Base-by-base conservation (phyloP, 2,113 vertebrate genomes). In the Alosa alosa region DNA sequence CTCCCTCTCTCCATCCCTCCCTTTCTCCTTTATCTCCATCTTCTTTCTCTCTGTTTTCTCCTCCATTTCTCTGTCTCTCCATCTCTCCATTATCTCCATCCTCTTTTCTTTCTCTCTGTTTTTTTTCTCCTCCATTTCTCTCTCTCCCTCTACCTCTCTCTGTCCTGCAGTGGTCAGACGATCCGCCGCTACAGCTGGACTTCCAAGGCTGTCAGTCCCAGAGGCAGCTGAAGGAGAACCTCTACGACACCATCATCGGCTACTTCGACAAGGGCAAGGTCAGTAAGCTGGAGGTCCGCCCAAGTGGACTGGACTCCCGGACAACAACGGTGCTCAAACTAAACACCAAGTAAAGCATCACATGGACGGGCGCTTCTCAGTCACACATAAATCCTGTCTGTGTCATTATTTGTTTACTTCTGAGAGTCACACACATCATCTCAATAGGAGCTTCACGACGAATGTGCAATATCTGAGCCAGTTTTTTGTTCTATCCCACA, bases 191-290 rank as follows among this genome's bases (percentile, higher is more conserved):
- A 0, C 98, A 99, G 88, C 95, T 98, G 92, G 97, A 98, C 91
- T 96, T 95, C 90, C 96, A 96, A 84, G 93, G 95, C 88, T 96
- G 96, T 0, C 97, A 97, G 92, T 98, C 97, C 0, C 97, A 99
- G 85, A 95, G 98, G 1, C 98, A 99, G 90, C 95, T 99, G 88
- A 99, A 99, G 91, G 98, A 99, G 92, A 94, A 92, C 0, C 94
- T 99, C 64, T 99, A 98, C 4, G 96, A 97, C 88, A 97, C 93
- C 94, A 99, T 99, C 93, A 98, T 99, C 89, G 96, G 97, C 85
- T 99, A 99, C 94, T 99, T 99, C 85, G 97, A 99, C 95, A 97
- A 98, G 94, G 98, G 98, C 93, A 99, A 99, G 97, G 98, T 99
- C 88, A 88, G 86, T 68, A 60, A 10, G 17, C 10, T 57, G 55